phyloP scores from a whole-genome alignment of 2,888 invertebrate genomes.

The Macrophya annulata region DNA sequence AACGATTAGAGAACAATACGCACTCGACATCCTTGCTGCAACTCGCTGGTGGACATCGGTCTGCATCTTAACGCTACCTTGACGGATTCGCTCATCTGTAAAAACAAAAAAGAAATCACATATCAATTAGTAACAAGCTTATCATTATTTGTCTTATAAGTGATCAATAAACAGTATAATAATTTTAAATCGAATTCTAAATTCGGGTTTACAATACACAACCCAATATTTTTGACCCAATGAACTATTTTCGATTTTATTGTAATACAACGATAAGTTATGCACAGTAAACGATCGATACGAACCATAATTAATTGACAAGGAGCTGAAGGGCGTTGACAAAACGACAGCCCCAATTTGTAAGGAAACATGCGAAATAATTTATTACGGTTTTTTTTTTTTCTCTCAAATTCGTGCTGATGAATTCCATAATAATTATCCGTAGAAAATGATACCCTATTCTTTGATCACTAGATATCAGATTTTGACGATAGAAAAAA shows the following conservation, averaged over 20 bases:
- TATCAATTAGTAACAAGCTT: constrained; percentile 39
- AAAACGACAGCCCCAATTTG: neutral
- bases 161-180: neutral
- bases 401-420: neutral
- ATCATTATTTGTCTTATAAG: constrained; percentile 6
- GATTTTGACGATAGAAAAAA: neutral
- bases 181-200: neutral
- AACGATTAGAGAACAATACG: constrained; percentile 52
- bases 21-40: constrained; percentile 75
- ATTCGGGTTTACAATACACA: neutral
- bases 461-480: neutral
- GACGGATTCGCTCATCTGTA: constrained; percentile 84
- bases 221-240: neutral
- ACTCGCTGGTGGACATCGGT: constrained; percentile 91
- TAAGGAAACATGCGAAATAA: neutral
- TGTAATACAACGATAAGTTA: neutral
- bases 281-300: constrained; percentile 13
- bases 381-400: neutral
- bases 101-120: constrained; percentile 39
- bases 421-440: neutral
- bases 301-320: constrained; percentile 22
- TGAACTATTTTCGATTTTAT: constrained; percentile 22
- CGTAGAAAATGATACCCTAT: neutral
- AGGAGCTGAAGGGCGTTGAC: neutral
- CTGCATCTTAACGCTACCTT: constrained; percentile 93